These are phyloP conservation scores for Theonella swinhoei DNA, from an alignment of 37 sponge, comb jelly and placozoan genomes.

Conservation along the genomic window DNA sequence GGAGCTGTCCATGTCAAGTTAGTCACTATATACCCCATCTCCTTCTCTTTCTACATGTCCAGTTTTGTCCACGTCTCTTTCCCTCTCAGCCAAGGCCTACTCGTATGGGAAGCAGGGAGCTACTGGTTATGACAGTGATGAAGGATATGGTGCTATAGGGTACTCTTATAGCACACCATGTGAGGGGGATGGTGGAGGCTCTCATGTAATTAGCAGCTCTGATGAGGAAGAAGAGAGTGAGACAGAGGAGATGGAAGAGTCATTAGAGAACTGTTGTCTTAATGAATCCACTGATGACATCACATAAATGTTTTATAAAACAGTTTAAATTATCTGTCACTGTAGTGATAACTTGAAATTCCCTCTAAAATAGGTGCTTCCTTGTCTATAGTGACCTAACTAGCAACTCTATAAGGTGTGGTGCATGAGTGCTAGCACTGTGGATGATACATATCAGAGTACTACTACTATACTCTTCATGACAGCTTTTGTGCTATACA, in stretches of 20 bases:
- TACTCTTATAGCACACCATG: slow-evolving; percentile 18
- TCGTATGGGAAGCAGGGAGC: slow-evolving; percentile 8
- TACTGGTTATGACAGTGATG: slow-evolving; percentile 35
- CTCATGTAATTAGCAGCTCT: background rate
- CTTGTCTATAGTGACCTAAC: no score
- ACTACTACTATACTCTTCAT: no score
- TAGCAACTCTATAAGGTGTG: no score
- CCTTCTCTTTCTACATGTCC: background rate
- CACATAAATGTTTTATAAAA: no score
- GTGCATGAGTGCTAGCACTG: no score
- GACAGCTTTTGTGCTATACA: no score
- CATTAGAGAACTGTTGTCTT: background rate
- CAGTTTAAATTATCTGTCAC: no score
- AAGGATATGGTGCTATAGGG: slow-evolving; percentile 16
- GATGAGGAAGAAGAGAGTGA: slow-evolving; percentile 50
- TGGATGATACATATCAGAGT: no score
- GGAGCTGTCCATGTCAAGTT: slow-evolving; percentile 91
- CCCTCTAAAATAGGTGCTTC: no score
- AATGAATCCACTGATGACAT: no score
- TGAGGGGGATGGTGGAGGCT: slow-evolving; percentile 19
- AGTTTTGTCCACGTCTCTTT: background rate
- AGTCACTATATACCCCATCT: slow-evolving; percentile 8
- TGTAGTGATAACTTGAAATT: no score
- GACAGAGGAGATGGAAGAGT: slow-evolving; percentile 31
- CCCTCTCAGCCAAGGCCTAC: background rate